Evolutionary conservation across 2,888 invertebrate species (phyloP).

Genomic region (Aspidiotus destructor): DNA sequence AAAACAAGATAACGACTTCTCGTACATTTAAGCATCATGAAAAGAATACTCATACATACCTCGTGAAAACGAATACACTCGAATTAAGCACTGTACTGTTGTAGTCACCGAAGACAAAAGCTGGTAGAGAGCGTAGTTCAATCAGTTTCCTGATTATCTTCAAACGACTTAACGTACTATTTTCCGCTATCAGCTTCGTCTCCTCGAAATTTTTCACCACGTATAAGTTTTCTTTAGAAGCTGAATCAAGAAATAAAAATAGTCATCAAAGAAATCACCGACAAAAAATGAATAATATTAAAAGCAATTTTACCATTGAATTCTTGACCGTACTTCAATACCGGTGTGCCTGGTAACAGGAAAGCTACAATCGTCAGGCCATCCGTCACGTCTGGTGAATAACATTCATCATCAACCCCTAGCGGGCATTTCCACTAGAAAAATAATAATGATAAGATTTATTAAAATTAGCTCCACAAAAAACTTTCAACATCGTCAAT

Average conservation of each 20-base stretch:
- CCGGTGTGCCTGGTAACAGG: slow-evolving; percentile 26
- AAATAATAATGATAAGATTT: slow-evolving; percentile 1
- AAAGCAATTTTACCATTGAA: not conserved
- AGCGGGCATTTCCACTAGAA: slow-evolving; percentile 22
- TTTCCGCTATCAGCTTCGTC: not conserved
- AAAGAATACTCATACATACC: not conserved
- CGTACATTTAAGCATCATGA: too few relatives aligned
- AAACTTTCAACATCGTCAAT: not conserved
- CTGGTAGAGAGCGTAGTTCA: not conserved
- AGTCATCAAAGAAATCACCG: not conserved
- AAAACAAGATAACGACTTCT: too few relatives aligned
- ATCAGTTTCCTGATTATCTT: slow-evolving; percentile 11
- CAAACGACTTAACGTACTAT: not conserved
- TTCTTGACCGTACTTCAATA: slow-evolving; percentile 11
- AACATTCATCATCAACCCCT: not conserved
- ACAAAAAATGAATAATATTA: too few relatives aligned
- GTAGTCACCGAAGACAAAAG: slow-evolving; percentile 9
- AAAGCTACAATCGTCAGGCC: slow-evolving; percentile 19
- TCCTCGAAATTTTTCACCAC: not conserved
- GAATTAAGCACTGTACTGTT: slow-evolving; percentile 5
- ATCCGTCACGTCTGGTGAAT: not conserved
- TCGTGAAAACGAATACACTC: slow-evolving; percentile 22
- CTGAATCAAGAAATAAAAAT: not conserved
- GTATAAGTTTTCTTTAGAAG: not conserved
- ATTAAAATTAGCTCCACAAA: not conserved